phyloP scores from a whole-genome alignment of 2,113 vertebrate species.

The Athene noctua region DNA sequence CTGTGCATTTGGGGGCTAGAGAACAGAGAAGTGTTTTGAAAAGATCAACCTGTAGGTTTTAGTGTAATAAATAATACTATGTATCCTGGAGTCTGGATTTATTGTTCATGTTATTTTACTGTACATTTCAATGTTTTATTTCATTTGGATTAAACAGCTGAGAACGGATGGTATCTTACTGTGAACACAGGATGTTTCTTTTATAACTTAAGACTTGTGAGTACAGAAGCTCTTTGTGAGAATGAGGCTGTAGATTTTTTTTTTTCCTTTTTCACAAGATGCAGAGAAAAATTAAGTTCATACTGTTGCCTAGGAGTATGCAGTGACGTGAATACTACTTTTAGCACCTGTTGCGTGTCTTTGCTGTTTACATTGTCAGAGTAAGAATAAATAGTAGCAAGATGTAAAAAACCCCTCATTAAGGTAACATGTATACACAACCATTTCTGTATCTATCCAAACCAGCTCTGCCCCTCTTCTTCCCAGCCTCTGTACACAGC shows the following conservation, averaged over 20 bases:
- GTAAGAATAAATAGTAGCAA: slow-evolving; percentile 2
- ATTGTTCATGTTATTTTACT: neutral
- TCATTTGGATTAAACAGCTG: neutral
- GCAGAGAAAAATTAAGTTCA: neutral
- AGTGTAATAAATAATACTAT: neutral
- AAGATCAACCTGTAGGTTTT: neutral
- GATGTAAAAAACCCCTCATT: neutral
- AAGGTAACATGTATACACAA: neutral
- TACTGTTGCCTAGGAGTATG: slow-evolving; percentile 37
- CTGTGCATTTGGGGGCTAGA: neutral
- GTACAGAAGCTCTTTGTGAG: neutral
- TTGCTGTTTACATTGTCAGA: slow-evolving; percentile 15
- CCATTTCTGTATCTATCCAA: neutral
- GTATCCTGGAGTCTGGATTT: neutral
- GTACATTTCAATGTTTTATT: neutral
- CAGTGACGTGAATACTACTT: slow-evolving; percentile 10
- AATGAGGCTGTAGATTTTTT: neutral
- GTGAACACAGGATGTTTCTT: neutral
- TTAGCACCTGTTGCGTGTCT: slow-evolving; percentile 11
- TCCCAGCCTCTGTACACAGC: neutral
- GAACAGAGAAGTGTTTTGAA: neutral
- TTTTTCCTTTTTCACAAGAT: neutral
- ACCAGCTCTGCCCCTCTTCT: neutral
- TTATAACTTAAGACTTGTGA: neutral
- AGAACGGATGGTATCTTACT: neutral